Evolutionary conservation across 2,797 vertebrate species (phyloP), one percentile per base, ranked within the genome.

Genomic region (Arrhamphus sclerolepis): DNA sequence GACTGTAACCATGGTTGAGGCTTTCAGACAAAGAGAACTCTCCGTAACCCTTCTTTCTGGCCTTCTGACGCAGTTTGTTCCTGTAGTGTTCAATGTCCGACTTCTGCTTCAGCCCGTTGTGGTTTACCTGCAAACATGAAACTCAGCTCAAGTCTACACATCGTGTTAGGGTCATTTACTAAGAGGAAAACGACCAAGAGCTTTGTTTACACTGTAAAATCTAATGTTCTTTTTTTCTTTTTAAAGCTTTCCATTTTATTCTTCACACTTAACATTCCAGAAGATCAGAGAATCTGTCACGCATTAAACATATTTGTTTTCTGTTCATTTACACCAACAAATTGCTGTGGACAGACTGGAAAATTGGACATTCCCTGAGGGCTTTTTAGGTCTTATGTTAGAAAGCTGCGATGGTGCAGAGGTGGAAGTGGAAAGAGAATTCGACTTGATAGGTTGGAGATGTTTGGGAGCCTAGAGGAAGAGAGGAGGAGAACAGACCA

Each of bases 41-140:
- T 4, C 96, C 96, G 68, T 98, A 98, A 0, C 96, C 97, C 58
- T 98, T 99, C 80, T 95, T 92, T 69, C 96, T 94, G 40, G 96
- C 96, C 82, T 99, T 99, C 70, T 98, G 94, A 0, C 97, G 95
- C 66, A 98, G 91, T 80, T 99, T 99, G 89, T 99, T 98, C 80
- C 97, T 93, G 83, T 99, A 98, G 77, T 98, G 97, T 72, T 99
- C 97, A 1, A 99, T 98, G 80, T 99, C 97, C 0, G 97, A 98
- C 85, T 98, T 99, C 91, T 98, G 97, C 83, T 98, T 99, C 79
- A 98, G 86, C 31, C 96, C 97, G 65, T 43, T n/a, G 1, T 96
- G 95, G 87, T 95, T 98, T 34, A 92, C 93, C 97, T 98, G 83
- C 3, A 68, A 46, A 53, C 46, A 47, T 49, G 3, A 18, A 44